Conservation (phyloP, 2,113 vertebrate genomes). For the Protomyctophum bolini region DNA sequence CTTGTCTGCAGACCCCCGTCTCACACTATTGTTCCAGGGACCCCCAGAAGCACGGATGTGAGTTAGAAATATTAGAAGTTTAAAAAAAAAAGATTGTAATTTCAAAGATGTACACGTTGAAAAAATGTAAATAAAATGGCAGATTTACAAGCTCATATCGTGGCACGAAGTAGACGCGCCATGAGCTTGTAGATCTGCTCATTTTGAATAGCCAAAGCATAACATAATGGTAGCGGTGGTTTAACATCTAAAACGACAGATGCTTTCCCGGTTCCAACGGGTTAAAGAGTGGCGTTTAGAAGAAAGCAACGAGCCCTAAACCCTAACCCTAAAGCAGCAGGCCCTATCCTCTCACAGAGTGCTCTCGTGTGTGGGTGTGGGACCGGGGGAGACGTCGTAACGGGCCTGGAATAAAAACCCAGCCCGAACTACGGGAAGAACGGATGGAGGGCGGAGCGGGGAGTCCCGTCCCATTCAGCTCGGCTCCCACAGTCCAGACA, state of each 20-base stretch:
- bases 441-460: slow-evolving; percentile 10
- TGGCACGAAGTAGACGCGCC: not conserved
- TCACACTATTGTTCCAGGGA: too few relatives aligned
- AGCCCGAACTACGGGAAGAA: not conserved
- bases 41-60: too few relatives aligned
- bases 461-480: slow-evolving; percentile 4
- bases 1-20: too few relatives aligned
- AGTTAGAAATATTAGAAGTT: too few relatives aligned
- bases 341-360: not conserved
- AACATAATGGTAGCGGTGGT: too few relatives aligned
- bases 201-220: too few relatives aligned
- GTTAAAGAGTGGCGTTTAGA: not conserved
- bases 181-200: too few relatives aligned
- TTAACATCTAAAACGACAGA: too few relatives aligned
- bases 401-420: slow-evolving; percentile 22
- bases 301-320: not conserved
- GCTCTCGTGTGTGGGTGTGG: slow-evolving; percentile 8
- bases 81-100: too few relatives aligned
- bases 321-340: too few relatives aligned
- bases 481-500: slow-evolving; percentile 17
- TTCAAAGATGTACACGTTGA: too few relatives aligned
- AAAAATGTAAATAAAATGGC: not conserved
- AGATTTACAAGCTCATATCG: not conserved
- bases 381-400: not conserved
- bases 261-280: too few relatives aligned